phyloP scores from a whole-genome alignment of 1,140 invertebrate species.

The Radopholus similis region DNA sequence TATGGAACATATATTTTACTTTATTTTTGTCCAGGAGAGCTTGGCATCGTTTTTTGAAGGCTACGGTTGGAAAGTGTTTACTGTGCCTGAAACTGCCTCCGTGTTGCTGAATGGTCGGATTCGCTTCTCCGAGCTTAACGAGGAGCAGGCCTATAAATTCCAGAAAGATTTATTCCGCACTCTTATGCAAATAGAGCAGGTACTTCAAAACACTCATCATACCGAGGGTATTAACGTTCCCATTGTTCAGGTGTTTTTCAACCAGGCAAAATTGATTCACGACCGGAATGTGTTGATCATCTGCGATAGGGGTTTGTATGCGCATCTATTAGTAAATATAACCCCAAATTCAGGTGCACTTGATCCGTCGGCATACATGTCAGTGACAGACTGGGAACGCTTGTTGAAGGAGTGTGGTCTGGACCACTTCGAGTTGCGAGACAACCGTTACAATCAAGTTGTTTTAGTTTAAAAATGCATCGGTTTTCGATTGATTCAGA shows the following conservation, averaged over 20 bases:
- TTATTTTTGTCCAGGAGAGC: no score
- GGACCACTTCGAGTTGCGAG: constrained; percentile 77
- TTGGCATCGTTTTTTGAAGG: constrained; percentile 97
- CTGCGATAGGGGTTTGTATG: constrained; percentile 78
- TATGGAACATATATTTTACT: no score
- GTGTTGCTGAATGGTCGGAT: constrained; percentile 89
- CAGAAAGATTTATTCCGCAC: constrained; percentile 94
- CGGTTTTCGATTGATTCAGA: constrained; percentile 28
- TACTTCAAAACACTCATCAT: constrained; percentile 1
- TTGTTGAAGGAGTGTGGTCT: constrained; percentile 81
- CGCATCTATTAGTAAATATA: constrained; percentile 62
- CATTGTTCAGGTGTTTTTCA: constrained; percentile 72
- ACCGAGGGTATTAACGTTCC: not conserved
- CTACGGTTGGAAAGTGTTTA: constrained; percentile 97
- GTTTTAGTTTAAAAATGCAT: not conserved
- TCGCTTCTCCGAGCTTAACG: constrained; percentile 84
- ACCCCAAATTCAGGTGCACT: constrained; percentile 64
- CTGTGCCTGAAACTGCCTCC: constrained; percentile 95
- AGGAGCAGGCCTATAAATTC: constrained; percentile 82
- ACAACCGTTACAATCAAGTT: constrained; percentile 93
- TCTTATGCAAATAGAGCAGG: constrained; percentile 94
- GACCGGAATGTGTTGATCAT: constrained; percentile 74
- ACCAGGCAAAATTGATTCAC: constrained; percentile 70
- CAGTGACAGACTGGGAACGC: constrained; percentile 83
- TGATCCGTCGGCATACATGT: constrained; percentile 68